These are phyloP conservation scores for Paragorgia papillata DNA, from an alignment of 92 coral and sea anemone species.

Conservation along the genomic window DNA sequence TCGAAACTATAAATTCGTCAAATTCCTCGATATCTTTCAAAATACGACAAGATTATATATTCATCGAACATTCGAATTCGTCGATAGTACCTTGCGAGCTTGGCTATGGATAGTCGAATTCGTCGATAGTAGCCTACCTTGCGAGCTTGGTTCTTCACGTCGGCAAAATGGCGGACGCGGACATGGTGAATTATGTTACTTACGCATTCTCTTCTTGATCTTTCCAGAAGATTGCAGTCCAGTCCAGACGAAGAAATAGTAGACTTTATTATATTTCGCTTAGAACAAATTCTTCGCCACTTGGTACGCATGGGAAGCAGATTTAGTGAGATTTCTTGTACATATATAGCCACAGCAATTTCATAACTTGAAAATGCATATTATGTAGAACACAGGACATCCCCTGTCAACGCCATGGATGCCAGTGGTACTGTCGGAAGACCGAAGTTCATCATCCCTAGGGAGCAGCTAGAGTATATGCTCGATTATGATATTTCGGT, in stretches of 20 bases:
- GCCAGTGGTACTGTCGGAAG: slow-evolving; percentile 61
- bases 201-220: slow-evolving; percentile 31
- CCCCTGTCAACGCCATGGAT: slow-evolving; percentile 13
- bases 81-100: no score
- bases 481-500: no score
- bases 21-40: no score
- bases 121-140: slow-evolving; percentile 37
- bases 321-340: slow-evolving; percentile 21
- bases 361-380: slow-evolving; percentile 38
- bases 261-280: slow-evolving; percentile 45
- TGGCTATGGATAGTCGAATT: slow-evolving; percentile 2
- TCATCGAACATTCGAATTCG: no score
- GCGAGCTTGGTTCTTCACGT: slow-evolving; percentile 11
- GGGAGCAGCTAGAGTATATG: slow-evolving; percentile 61
- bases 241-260: slow-evolving; percentile 32
- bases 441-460: slow-evolving; percentile 54
- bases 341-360: slow-evolving; percentile 43
- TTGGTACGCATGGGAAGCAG: slow-evolving; percentile 32
- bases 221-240: slow-evolving; percentile 39
- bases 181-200: background rate
- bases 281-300: slow-evolving; percentile 43
- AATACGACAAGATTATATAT: no score
- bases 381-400: slow-evolving; percentile 6
- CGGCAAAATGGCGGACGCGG: slow-evolving; percentile 31
- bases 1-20: no score